These are phyloP conservation scores for Alectura lathami DNA, from an alignment of 2,113 vertebrate genomes.

Conservation along the genomic window DNA sequence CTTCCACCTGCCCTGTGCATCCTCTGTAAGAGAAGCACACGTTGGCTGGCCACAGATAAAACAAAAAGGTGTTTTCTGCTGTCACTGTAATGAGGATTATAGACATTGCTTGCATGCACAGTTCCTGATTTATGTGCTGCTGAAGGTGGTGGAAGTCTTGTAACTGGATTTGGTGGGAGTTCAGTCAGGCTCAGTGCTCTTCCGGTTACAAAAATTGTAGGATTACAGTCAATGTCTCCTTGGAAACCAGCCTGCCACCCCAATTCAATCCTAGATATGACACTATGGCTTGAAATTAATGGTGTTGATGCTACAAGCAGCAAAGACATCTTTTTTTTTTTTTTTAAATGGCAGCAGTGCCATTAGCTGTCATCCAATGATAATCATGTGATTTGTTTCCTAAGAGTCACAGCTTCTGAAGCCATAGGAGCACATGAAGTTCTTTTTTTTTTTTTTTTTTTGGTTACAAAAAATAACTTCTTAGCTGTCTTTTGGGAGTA, in stretches of 20 bases:
- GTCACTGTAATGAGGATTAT: rapidly evolving
- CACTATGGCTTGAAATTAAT: neutral
- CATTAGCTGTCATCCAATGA: neutral
- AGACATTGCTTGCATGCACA: neutral
- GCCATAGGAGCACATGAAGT: neutral
- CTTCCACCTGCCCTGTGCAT: neutral
- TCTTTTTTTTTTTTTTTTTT: neutral
- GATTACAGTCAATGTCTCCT: neutral
- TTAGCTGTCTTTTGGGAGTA: neutral
- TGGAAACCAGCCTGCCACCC: neutral
- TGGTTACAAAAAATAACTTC: neutral
- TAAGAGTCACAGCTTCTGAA: neutral
- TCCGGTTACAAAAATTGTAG: neutral
- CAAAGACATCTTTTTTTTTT: too few relatives aligned
- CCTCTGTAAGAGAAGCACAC: neutral
- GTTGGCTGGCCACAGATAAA: neutral
- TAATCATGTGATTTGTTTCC: neutral
- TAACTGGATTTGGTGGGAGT: neutral
- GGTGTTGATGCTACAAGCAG: neutral
- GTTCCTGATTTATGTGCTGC: neutral
- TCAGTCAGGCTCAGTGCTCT: neutral
- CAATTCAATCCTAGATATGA: neutral
- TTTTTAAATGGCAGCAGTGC: neutral
- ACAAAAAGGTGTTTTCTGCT: neutral
- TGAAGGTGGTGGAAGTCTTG: neutral